A percentile compares a stretch with the other conserved stretches of the same genome.
Evolutionary conservation across 2,797 vertebrate species (phyloP).

Genomic region (Epinephelus malabaricus): DNA sequence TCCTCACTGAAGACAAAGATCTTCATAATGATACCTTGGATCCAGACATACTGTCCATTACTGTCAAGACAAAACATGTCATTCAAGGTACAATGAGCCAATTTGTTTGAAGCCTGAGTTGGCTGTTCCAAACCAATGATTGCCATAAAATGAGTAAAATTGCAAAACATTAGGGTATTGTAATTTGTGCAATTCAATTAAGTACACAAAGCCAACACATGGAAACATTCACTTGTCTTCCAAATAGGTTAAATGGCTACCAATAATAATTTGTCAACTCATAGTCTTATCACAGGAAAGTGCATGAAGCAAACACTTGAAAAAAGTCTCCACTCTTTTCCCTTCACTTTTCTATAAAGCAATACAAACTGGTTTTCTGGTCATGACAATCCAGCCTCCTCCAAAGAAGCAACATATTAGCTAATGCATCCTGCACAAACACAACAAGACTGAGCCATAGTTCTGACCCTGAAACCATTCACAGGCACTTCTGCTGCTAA

Average conservation of each 20-base stretch:
- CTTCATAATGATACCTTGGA: conserved; percentile 2
- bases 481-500: not conserved
- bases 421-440: conserved; percentile 64
- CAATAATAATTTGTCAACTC: not conserved
- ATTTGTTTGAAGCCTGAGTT: not conserved
- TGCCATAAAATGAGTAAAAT: not conserved
- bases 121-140: not conserved
- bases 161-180: not conserved
- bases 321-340: conserved; percentile 5
- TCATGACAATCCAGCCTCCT: conserved; percentile 7
- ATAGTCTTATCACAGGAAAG: conserved; percentile 10
- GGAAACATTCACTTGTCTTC: not conserved
- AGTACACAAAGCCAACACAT: not conserved
- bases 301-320: not conserved
- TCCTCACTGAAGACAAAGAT: not conserved
- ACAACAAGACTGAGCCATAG: conserved; percentile 67
- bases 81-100: not conserved
- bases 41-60: conserved; percentile 7
- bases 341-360: conserved; percentile 15
- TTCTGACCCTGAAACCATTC: conserved; percentile 32
- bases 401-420: conserved; percentile 36
- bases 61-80: conserved; percentile 12
- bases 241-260: not conserved
- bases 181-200: not conserved
- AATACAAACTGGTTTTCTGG: conserved; percentile 31